Evolutionary conservation across 1,140 invertebrate genomes (phyloP), one percentile per base, ranked within the genome.

Genomic region (Nasonia vitripennis): DNA sequence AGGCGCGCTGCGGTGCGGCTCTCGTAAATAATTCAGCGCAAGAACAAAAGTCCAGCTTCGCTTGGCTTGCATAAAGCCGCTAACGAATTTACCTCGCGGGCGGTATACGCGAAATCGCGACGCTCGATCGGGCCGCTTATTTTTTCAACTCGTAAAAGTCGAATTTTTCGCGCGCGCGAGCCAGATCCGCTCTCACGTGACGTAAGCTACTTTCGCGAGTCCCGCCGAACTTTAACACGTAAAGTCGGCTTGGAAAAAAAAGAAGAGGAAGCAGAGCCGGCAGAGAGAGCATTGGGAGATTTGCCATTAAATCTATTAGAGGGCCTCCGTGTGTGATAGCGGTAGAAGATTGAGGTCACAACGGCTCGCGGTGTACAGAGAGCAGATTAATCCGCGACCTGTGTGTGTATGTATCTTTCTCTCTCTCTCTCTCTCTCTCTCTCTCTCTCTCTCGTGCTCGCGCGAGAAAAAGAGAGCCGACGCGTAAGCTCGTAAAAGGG

Each of bases 281-380:
- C 3, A 4, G 55, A 74, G 81, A 78, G 27, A 20, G 78, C 41
- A 74, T 81, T 31, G 62, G 9, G 71, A 51, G 11, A 51, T 78
- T 20, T 11, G 27, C 51, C 48, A 68, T 77, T 77, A 68, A 78
- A 86, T 78, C 74, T 62, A 79, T 86, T 68, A 77, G 71, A 86
- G 71, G 23, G 9, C 11, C 17, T 14, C 23, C 2, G n/a, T 17
- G 71, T 41, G 48, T 62, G 23, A 62, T 45, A 4, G 10, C 27
- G 20, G 48, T 10, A 27, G 14, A 34, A 86, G 79, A 86, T 86
- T 27, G 70, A 77, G 78, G 70, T 81, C 79, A 74, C 23, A 68
- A 45, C 41, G 70, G 48, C 45, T 78, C 81, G 55, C 20, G 31
- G 51, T 71, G 23, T 62, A 31, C 75, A 77, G 75, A 77, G 75